Evolutionary conservation across 2,888 invertebrate genomes (phyloP), one percentile per base, ranked within the genome.

Genomic region (Clostera curtula): DNA sequence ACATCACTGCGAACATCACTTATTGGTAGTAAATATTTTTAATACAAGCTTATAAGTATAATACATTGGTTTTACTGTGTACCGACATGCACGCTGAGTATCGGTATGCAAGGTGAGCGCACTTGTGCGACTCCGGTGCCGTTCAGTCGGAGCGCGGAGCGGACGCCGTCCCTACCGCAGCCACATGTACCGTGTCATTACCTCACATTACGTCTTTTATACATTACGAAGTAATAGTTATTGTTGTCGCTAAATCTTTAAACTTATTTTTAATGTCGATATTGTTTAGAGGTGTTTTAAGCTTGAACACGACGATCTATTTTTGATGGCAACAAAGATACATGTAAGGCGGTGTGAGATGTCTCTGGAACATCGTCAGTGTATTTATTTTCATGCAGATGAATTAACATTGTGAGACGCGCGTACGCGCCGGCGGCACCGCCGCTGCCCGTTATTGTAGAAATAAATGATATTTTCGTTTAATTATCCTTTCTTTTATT

Each of bases 391-490:
- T 66, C 57, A 59, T 63, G 63, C 66, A 72, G 70, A 69, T 72
- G 62, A 71, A 69, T 71, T 68, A 75, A 74, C 71, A 76, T 73
- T 75, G 76, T 74, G 77, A 76, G 73, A 75, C 69, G 75, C 77
- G 76, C 75, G 67, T 61, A 61, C 59, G 70, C 55, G 63, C 43
- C 30, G 56, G 48, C 63, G 55, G 52, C 49, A 55, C 52, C 54
- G 60, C 58, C 61, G 68, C 54, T 62, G 67, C 61, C 59, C 74
- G 66, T 73, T 77, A 74, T 67, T 74, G 68, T 82, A 82, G 82
- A 77, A 82, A 80, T 82, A 82, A 82, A 82, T 77, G 77, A 80
- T 82, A 82, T 82, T 82, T 82, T 82, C 80, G 82, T 82, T 82
- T 82, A 82, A 62, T 65, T 44, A 51, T 67, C 67, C 64, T 63